These are phyloP conservation scores for Bilobella aurantiaca DNA, from an alignment of 1,140 invertebrate genomes.

Conservation along the genomic window DNA sequence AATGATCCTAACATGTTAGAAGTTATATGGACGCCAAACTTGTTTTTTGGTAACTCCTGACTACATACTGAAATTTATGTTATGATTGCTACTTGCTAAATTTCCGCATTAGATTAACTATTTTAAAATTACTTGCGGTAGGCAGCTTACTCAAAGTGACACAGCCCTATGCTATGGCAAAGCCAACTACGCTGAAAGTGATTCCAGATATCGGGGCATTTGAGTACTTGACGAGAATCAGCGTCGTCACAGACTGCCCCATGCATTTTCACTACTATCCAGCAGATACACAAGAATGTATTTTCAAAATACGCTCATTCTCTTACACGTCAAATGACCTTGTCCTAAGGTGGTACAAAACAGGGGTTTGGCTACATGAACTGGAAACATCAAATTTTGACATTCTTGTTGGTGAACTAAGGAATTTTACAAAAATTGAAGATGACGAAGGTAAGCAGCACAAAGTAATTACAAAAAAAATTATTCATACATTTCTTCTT, in stretches of 20 bases:
- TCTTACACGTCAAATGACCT: slow-evolving; percentile 5
- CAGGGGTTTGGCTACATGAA: slow-evolving; percentile 8
- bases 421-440: neutral
- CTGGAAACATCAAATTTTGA: neutral
- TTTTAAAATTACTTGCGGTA: too few species aligned
- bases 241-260: neutral
- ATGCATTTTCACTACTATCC: slow-evolving; percentile 11
- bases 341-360: neutral
- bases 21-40: slow-evolving; percentile 8
- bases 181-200: slow-evolving; percentile 17
- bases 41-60: neutral
- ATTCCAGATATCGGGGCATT: slow-evolving; percentile 13
- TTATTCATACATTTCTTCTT: neutral
- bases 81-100: too few species aligned
- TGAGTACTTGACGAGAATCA: slow-evolving; percentile 10
- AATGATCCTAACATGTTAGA: slow-evolving; percentile 14
- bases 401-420: neutral
- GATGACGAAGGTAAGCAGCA: neutral
- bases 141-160: slow-evolving; percentile 10
- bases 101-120: too few species aligned
- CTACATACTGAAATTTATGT: too few species aligned
- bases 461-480: neutral
- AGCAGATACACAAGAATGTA: slow-evolving; percentile 4
- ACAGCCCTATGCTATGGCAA: slow-evolving; percentile 14
- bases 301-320: neutral